Evolutionary conservation across 2,797 vertebrate genomes (phyloP), one percentile per base, ranked within the genome.

Genomic region (Clamator glandarius): DNA sequence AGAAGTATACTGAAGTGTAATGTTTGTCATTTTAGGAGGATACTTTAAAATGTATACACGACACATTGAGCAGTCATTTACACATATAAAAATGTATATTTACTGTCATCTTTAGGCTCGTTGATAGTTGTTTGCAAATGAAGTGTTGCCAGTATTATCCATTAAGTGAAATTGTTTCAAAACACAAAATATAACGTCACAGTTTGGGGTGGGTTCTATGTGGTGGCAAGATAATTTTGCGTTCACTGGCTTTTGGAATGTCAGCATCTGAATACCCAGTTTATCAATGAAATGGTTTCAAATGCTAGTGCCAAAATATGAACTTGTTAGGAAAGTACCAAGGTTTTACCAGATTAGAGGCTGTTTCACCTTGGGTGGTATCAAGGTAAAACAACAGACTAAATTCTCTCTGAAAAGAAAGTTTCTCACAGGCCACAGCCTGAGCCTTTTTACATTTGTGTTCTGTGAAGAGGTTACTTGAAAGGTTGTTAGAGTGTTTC

Each of bases 1-100:
- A 98, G 98, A 82, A n/a, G 33, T 18, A 9, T 48, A 17, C 8
- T 36, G 15, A 70, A 46, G 3, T 15, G 11, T 63, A 41, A 59
- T 5, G 2, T 42, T 42, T 36, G 15, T 2, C 17, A 8, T 51
- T 89, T 89, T 74, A 70, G 44, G 23, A 36, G 6, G 19, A 31
- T 67, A 35, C 24, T 54, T 87, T 21, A 25, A 55, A 78, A 31
- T 63, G 2, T 26, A 6, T 28, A 5, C 15, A 20, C n/a, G 33
- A 42, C 5, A 4, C 55, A 31, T 13, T 74, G 11, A 78, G 36
- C 28, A 62, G 25, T 50, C 39, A 33, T 72, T 39, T 52, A n/a
- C 19, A n/a, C 0, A 1, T 68, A 24, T 67, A 52, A 76, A 18
- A 50, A 31, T 35, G 5, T 51, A 4, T 36, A n/a, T 44, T 46